Conservation (phyloP, 2,797 vertebrate genomes). For the Steatocranus sp. region DNA sequence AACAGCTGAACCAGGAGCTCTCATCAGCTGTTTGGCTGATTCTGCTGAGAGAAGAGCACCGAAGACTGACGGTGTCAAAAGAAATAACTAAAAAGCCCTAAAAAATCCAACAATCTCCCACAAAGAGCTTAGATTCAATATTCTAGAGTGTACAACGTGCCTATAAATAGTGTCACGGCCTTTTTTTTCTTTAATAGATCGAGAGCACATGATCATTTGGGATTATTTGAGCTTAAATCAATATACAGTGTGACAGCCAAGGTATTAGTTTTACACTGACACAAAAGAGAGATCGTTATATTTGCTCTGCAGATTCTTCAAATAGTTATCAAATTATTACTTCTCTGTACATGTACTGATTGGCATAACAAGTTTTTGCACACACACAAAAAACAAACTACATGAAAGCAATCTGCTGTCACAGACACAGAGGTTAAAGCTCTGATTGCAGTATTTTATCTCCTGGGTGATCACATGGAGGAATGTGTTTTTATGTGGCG, state of each 20-base stretch:
- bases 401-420: neutral
- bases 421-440: neutral
- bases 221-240: neutral
- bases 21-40: conserved; percentile 56
- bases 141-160: neutral
- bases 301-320: neutral
- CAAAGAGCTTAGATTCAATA: neutral
- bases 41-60: conserved; percentile 30
- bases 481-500: conserved; percentile 33
- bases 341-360: neutral
- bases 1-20: conserved; percentile 62
- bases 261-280: neutral
- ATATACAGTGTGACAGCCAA: neutral
- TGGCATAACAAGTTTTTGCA: neutral
- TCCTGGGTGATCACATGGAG: neutral
- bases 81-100: neutral
- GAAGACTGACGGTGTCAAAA: neutral
- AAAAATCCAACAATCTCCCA: neutral
- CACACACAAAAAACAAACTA: neutral
- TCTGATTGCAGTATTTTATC: neutral
- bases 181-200: neutral
- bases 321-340: neutral
- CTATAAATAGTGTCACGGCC: neutral
- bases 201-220: neutral
- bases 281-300: neutral